Conservation (phyloP, 2,888 invertebrate species). For the Ferdinandea cuprea region DNA sequence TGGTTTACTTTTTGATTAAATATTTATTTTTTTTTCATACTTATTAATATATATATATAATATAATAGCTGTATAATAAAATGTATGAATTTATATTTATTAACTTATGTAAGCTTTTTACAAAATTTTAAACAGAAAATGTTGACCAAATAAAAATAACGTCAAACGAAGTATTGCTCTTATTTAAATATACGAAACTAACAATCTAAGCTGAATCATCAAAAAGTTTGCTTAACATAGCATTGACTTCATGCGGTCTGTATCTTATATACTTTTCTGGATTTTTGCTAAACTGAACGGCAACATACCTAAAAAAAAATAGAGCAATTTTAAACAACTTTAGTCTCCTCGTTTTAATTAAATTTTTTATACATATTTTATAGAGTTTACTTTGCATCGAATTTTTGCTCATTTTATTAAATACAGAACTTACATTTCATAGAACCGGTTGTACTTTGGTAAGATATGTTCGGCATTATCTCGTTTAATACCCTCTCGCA, state of each 20-base stretch:
- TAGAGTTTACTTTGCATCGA: too few relatives aligned
- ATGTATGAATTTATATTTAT: slow-evolving; percentile 33
- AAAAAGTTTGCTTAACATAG: slow-evolving; percentile 94
- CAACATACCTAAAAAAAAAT: slow-evolving; percentile 85
- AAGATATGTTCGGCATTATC: slow-evolving; percentile 95
- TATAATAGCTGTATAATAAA: slow-evolving; percentile 5
- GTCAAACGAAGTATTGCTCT: slow-evolving; percentile 9
- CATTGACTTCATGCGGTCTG: slow-evolving; percentile 92
- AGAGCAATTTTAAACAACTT: slow-evolving; percentile 5
- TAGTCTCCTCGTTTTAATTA: too few relatives aligned
- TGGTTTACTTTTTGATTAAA: slow-evolving; percentile 50
- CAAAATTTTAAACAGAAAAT: slow-evolving; percentile 32
- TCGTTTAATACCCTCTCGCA: slow-evolving; percentile 93
- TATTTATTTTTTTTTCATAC: slow-evolving; percentile 23
- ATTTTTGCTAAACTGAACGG: slow-evolving; percentile 94
- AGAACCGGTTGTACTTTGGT: slow-evolving; percentile 92
- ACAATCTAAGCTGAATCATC: slow-evolving; percentile 86
- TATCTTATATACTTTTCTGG: slow-evolving; percentile 96
- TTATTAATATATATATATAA: slow-evolving; percentile 20
- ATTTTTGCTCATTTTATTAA: too few relatives aligned
- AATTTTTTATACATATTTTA: too few relatives aligned
- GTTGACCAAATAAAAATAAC: slow-evolving; percentile 53
- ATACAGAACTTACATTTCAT: slow-evolving; percentile 87
- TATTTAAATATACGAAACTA: not conserved
- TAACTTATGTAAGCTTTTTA: slow-evolving; percentile 27